Evolutionary conservation across 1,140 invertebrate genomes (phyloP).

Genomic region (Drosophila orosa): DNA sequence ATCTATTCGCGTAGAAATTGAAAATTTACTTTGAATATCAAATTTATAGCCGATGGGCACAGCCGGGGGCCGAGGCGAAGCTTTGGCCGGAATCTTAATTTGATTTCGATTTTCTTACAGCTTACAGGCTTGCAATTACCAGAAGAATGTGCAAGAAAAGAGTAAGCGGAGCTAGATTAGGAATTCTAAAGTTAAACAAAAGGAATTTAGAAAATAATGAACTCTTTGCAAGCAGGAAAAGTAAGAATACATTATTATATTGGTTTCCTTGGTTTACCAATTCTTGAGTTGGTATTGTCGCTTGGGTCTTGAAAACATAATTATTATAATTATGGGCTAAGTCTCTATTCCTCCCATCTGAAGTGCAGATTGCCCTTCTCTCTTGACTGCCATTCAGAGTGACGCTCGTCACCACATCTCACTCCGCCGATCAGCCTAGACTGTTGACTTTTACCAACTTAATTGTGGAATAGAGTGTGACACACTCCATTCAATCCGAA

Average conservation of each 20-base stretch:
- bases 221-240: not conserved
- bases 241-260: not conserved
- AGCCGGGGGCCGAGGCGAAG: slow-evolving; percentile 19
- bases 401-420: not conserved
- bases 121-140: slow-evolving; percentile 15
- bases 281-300: not conserved
- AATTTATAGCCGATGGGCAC: slow-evolving; percentile 47
- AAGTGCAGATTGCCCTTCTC: not conserved
- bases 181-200: not conserved
- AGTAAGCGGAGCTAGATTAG: not conserved
- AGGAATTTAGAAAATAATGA: not conserved
- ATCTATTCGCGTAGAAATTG: slow-evolving; percentile 77
- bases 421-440: slow-evolving; percentile 7
- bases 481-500: slow-evolving; percentile 24
- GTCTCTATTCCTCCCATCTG: not conserved
- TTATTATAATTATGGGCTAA: slow-evolving; percentile 3
- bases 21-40: slow-evolving; percentile 78
- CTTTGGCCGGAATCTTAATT: slow-evolving; percentile 59
- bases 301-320: slow-evolving; percentile 2
- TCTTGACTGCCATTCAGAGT: slow-evolving; percentile 2
- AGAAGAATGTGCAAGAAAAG: slow-evolving; percentile 5
- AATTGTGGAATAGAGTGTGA: slow-evolving; percentile 48
- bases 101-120: slow-evolving; percentile 36
- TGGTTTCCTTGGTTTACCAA: not conserved
- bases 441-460: slow-evolving; percentile 48